Evolutionary conservation across 2,888 invertebrate genomes (phyloP), one percentile per base, ranked within the genome.

Genomic region (Agriopis aurantiaria): DNA sequence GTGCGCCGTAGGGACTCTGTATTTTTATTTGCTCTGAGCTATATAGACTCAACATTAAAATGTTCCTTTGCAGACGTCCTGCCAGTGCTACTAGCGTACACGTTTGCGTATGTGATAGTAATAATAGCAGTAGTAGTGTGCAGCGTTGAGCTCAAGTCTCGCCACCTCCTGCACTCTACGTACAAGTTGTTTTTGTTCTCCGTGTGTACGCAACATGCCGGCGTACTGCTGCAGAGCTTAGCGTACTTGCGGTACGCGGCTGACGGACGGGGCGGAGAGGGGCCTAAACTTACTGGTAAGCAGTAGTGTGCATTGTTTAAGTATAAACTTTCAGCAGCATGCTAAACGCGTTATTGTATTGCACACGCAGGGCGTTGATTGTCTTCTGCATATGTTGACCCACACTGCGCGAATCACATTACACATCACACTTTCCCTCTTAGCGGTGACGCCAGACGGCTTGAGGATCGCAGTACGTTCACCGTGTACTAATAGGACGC

Each of bases 121-220:
- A 91, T 97, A 76, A 88, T 97, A 33, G 95, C 97, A 0, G 96
- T 97, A 41, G 95, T 97, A 66, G 95, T 97, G 76, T 97, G 97
- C 88, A 95, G 96, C 85, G 96, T 97, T 48, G 96, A 97, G 83
- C 89, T 98, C 8, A 96, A 96, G 82, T 95, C 96, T 0, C 95
- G 98, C 4, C 97, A 98, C 82, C 91, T 99, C 0, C 95, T 98
- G 51, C 98, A 99, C 86, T 95, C 97, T 1, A 98, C 98, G 0
- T 99, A 98, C 92, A 98, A 98, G 85, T 89, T 99, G 81, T 99
- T 97, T 85, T 95, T 97, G 49, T 81, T 95, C 4, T 97, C 98
- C 0, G 94, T 97, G 10, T 88, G 96, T 45, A 90, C 96, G 40
- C 97, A 98, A 85, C 95, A 96, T 75, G 80, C 95, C 7, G 97